Conservation (phyloP, 2,113 vertebrate species). For the Genyomyrus donnyi region DNA sequence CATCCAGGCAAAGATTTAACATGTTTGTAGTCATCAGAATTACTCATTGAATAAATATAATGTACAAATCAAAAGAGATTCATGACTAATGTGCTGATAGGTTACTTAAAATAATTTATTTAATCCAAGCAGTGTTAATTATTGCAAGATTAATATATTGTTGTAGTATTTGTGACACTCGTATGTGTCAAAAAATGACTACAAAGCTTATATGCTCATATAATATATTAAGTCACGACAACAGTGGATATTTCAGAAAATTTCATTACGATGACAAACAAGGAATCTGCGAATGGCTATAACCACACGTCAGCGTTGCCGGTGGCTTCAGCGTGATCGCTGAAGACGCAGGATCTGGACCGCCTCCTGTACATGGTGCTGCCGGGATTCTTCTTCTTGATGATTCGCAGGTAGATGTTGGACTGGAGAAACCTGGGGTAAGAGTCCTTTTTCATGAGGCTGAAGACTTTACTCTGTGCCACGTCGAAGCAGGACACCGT, state of each 20-base stretch:
- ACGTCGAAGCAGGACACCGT: constrained; percentile 69
- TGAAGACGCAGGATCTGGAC: constrained; percentile 82
- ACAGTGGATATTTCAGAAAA: not conserved
- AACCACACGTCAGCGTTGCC: constrained; percentile 59
- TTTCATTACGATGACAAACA: not conserved
- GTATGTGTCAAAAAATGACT: constrained; percentile 33
- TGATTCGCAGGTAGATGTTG: constrained; percentile 67
- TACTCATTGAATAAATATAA: constrained; percentile 18
- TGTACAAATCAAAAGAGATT: constrained; percentile 11
- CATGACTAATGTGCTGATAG: not conserved
- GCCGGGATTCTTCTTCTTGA: constrained; percentile 53
- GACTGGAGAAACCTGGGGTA: constrained; percentile 83
- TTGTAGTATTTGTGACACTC: constrained; percentile 1
- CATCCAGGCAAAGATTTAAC: not conserved
- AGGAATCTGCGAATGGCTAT: constrained; percentile 7
- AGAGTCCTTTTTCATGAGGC: constrained; percentile 92
- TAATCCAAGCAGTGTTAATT: constrained; percentile 5
- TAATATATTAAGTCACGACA: not conserved
- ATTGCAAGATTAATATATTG: constrained; percentile 15
- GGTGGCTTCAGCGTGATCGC: constrained; percentile 64
- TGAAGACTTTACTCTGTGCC: constrained; percentile 76
- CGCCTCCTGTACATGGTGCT: constrained; percentile 66
- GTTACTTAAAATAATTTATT: constrained; percentile 14
- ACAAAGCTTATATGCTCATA: constrained; percentile 15
- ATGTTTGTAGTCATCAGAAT: not conserved